phyloP scores from a whole-genome alignment of 2,797 vertebrate species.

The Pseudochromis fuscus region DNA sequence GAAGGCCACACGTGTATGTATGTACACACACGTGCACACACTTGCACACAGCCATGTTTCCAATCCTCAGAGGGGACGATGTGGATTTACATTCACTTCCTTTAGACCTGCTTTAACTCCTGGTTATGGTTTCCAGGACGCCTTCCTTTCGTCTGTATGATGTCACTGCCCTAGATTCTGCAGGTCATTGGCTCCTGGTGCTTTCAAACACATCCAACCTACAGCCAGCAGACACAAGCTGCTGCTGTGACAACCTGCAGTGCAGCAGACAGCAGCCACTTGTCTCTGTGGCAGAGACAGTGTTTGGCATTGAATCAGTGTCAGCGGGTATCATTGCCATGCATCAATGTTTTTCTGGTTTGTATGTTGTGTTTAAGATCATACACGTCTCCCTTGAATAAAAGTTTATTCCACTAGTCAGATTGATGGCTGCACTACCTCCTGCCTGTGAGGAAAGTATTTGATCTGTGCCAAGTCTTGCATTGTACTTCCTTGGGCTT shows the following conservation, averaged over 20 bases:
- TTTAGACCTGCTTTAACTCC: no score
- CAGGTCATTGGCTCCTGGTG: slow-evolving; percentile 24
- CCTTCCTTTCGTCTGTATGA: not conserved
- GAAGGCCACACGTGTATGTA: not conserved
- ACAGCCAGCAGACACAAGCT: slow-evolving; percentile 2
- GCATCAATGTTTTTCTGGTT: not conserved
- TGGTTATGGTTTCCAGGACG: no score
- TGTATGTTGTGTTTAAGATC: not conserved
- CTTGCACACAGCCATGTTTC: not conserved
- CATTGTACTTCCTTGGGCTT: not conserved
- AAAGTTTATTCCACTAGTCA: not conserved
- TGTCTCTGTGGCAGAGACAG: not conserved
- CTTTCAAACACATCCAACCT: slow-evolving; percentile 18
- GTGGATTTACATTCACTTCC: not conserved
- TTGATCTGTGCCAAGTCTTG: not conserved
- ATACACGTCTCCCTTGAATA: no score
- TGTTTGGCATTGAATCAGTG: not conserved
- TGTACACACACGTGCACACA: not conserved
- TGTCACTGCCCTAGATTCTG: slow-evolving; percentile 45
- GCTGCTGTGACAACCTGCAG: slow-evolving; percentile 23
- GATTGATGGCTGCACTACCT: not conserved
- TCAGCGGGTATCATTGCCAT: no score
- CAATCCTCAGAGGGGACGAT: not conserved
- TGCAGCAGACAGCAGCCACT: slow-evolving; percentile 9
- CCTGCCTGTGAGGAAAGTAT: not conserved